These are phyloP conservation scores for Oscheius onirici DNA, from an alignment of 2,888 invertebrate genomes.

Conservation along the genomic window DNA sequence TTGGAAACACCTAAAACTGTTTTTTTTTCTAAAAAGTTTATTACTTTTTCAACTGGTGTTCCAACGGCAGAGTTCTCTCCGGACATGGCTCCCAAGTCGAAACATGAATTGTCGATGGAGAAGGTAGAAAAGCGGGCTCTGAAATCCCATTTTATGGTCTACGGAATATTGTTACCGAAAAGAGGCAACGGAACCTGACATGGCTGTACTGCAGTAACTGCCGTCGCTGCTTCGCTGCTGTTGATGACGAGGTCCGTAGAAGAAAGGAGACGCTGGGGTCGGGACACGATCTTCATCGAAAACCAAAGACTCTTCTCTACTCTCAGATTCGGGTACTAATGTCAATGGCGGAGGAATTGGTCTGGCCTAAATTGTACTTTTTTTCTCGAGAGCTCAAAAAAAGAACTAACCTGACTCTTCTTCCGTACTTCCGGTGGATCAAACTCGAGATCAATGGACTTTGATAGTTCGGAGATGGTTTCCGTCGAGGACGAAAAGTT, in stretches of 20 bases:
- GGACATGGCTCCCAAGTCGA: conserved; percentile 43
- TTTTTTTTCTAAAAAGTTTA: not conserved
- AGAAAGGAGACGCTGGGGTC: conserved; percentile 30
- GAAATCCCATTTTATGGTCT: conserved; percentile 16
- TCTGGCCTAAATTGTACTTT: not conserved
- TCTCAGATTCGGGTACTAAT: conserved; percentile 9
- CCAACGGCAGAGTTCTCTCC: conserved; percentile 26
- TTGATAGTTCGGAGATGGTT: conserved; percentile 28
- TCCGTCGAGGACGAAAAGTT: conserved; percentile 13
- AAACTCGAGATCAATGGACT: conserved; percentile 30
- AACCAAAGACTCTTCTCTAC: conserved; percentile 24
- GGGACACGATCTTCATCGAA: conserved; percentile 33
- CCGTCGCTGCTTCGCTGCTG: conserved; percentile 27
- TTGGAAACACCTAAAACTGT: conserved; percentile 24
- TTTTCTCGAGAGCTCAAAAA: not conserved
- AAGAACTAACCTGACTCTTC: not conserved
- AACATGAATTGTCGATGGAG: conserved; percentile 59
- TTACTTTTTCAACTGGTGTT: conserved; percentile 34
- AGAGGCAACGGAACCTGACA: conserved; percentile 26
- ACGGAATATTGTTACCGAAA: conserved; percentile 10
- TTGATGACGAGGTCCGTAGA: conserved; percentile 11
- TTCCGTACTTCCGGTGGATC: conserved; percentile 10
- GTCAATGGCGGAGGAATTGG: conserved; percentile 18
- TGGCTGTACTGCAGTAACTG: conserved; percentile 18
- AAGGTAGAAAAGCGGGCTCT: conserved; percentile 50